Base-by-base conservation (phyloP, 2,113 vertebrate species). In the Anhinga rufa region DNA sequence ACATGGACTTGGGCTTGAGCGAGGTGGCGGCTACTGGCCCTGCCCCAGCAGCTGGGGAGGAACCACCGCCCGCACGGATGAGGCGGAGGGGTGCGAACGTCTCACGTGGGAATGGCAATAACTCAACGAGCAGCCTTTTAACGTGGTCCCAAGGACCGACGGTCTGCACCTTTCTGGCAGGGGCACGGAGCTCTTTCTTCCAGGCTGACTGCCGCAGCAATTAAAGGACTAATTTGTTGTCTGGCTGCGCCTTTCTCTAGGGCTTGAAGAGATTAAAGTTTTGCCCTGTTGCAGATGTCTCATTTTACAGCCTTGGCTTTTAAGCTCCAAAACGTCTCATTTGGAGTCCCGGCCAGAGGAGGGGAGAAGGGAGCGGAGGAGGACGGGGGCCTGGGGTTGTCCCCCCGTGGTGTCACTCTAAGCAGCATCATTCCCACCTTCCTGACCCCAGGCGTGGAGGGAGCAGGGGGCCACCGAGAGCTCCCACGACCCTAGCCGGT, bases 21-120 rank as follows among this genome's bases (percentile, higher is more conserved):
- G 3, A 16, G 38, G 66, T 28, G 42, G 44, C 4, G 17, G 51
- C 36, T 44, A 1, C 49, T 4, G 57, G 57, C 21, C 78, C 44
- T 15, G 46, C 21, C 15, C 52, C 2, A 2, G 70, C 7, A 4
- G 14, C 26, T 5, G 17, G 25, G 80, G 66, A 57, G 58, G 36
- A 46, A 10, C 31, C 51, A 28, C 13, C 2, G 1, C 26, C 70
- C 0, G 2, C 14, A 2, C 0, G 26, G 84, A 28, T 2, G 29
- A 34, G 34, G 65, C 0, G 2, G 44, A 14, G 24, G 9, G 48
- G 46, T 1, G 14, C 78, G 64, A 58, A 46, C 0, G 0, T 32
- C 79, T 60, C 58, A 7, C 4, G 0, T 14, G 22, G 40, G 46
- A 42, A 19, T 10, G 0, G 26, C 66, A 19, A 4, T 1, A 31